phyloP scores from a whole-genome alignment of 1,140 invertebrate species.

The Plodia interpunctella region DNA sequence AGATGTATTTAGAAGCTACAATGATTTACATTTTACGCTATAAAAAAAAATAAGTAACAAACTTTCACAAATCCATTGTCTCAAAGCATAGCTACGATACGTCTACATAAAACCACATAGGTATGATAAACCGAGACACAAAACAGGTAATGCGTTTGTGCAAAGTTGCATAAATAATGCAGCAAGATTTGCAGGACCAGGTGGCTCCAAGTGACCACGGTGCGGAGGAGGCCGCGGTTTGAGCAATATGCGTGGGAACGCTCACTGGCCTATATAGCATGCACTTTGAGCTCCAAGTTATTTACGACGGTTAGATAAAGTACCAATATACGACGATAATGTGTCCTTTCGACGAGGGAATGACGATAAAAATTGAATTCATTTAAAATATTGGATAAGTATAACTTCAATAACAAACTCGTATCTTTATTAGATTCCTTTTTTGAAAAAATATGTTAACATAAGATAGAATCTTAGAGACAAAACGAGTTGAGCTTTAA shows the following conservation, averaged over 20 bases:
- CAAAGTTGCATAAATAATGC: neutral
- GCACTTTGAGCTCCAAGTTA: conserved; percentile 10
- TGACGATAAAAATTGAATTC: neutral
- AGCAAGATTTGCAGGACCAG: conserved; percentile 2
- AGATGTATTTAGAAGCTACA: too few species aligned
- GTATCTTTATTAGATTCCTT: too few species aligned
- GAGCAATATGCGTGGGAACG: conserved; percentile 38
- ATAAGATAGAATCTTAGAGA: too few species aligned
- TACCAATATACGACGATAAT: neutral
- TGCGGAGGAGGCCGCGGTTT: conserved; percentile 25
- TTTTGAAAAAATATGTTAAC: too few species aligned
- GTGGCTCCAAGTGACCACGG: conserved; percentile 20
- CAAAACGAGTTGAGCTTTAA: too few species aligned
- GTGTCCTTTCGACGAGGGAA: neutral
- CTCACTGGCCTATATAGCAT: conserved; percentile 27
- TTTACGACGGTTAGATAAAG: conserved; percentile 1
- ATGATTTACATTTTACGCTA: too few species aligned
- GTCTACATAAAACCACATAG: neutral
- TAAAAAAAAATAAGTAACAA: too few species aligned
- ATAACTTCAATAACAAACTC: too few species aligned
- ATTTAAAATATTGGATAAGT: neutral
- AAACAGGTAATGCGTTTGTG: neutral
- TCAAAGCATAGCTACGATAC: neutral
- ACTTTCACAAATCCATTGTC: neutral
- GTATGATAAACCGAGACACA: neutral